Evolutionary conservation across 2,888 invertebrate species (phyloP), one percentile per base, ranked within the genome.

Genomic region (Hemistola chrysoprasaria): DNA sequence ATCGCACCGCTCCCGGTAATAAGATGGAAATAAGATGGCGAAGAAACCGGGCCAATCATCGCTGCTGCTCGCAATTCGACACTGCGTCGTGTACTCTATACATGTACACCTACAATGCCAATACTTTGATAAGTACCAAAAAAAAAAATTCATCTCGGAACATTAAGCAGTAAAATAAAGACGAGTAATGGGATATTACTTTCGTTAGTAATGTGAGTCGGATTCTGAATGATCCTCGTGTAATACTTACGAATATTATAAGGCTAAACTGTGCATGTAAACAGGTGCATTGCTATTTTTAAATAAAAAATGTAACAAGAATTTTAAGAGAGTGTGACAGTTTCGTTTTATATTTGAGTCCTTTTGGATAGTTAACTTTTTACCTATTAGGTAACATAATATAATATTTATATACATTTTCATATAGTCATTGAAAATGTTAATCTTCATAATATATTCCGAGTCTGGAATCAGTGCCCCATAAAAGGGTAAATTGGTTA

Each of bases 1-100:
- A 88, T 83, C 78, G 80, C 80, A 57, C 66, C 82, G 78, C 75
- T 77, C 77, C 78, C 81, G 78, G 85, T 85, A 88, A 87, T 86
- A 86, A 85, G 79, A 87, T 88, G 84, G 85, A 85, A 87, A 86
- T 88, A 86, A 86, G 86, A 78, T 76, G 72, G 72, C 73, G 68
- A 78, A 82, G 77, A 76, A 80, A 79, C 81, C 81, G 72, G 76
- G 77, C 82, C 80, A 83, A 86, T 86, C 81, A 84, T 81, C 73
- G 77, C 73, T 71, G 77, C 73, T 71, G 67, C 73, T 78, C 73
- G 75, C 78, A 71, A 78, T 76, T 79, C 77, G 71, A 78, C 76
- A 76, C 72, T 67, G 57, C 53, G 59, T n/a, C n/a, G n/a, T n/a
- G n/a, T n/a, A n/a, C n/a, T n/a, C n/a, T n/a, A n/a, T n/a, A 50